Conservation (phyloP, 2,113 vertebrate species). For the Pipra filicauda region DNA sequence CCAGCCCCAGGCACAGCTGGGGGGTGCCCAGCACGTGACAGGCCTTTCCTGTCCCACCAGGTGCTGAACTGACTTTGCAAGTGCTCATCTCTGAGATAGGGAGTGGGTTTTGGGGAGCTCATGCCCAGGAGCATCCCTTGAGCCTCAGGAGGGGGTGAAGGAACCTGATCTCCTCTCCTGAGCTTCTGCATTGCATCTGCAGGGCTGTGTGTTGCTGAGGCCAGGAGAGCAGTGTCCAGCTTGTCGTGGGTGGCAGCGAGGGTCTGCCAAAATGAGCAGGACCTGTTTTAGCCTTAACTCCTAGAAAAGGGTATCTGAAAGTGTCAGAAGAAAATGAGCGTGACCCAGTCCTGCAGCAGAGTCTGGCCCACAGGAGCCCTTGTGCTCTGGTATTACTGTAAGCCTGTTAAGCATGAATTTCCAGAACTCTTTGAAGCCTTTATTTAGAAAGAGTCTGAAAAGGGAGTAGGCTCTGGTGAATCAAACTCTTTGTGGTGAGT, state of each 20-base stretch:
- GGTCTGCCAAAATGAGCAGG: background rate
- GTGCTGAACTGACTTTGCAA: background rate
- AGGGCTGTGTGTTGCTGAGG: background rate
- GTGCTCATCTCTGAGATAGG: background rate
- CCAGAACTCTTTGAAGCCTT: slow-evolving; percentile 52
- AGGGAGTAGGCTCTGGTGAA: slow-evolving; percentile 57
- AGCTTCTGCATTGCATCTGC: background rate
- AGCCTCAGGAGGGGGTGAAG: background rate
- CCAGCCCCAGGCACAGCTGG: background rate
- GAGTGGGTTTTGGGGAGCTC: background rate
- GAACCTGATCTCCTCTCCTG: background rate
- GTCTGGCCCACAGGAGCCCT: background rate
- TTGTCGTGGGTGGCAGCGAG: background rate
- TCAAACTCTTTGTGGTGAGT: slow-evolving; percentile 46
- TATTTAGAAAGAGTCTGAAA: slow-evolving; percentile 57
- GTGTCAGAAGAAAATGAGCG: background rate
- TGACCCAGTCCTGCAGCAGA: background rate
- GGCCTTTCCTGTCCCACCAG: background rate
- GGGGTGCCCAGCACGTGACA: background rate
- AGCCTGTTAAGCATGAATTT: slow-evolving; percentile 62
- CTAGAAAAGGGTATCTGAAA: background rate
- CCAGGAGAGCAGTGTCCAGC: background rate
- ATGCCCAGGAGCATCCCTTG: background rate
- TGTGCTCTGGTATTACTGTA: background rate
- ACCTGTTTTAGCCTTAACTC: background rate